Conservation (phyloP, 2,797 vertebrate species). For the Threskiornis aethiopicus region DNA sequence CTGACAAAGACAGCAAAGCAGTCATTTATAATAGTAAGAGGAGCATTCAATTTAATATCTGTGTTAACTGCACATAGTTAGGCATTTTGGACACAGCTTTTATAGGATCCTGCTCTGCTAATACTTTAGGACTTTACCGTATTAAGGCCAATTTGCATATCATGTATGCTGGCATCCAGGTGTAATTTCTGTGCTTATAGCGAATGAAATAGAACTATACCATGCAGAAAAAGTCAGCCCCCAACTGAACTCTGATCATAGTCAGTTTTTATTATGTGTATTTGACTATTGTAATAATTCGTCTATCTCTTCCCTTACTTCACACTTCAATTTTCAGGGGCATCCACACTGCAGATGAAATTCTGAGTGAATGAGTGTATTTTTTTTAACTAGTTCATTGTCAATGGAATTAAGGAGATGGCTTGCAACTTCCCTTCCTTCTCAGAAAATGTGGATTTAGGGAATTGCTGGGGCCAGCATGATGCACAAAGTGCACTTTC, state of each 20-base stretch:
- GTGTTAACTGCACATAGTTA: conserved; percentile 22
- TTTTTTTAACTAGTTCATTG: not conserved
- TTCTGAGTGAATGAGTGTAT: not conserved
- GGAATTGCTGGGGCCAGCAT: not conserved
- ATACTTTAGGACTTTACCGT: not conserved
- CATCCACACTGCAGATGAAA: not conserved
- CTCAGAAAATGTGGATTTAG: not conserved
- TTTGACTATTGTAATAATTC: not conserved
- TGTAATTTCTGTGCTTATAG: not conserved
- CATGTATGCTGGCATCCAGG: not conserved
- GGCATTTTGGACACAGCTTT: conserved; percentile 13
- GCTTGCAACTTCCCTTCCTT: not conserved
- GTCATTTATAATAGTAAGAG: conserved; percentile 27
- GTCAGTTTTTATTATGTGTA: not conserved
- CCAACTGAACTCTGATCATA: not conserved
- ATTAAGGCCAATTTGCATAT: conserved; percentile 7
- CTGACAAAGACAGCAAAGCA: conserved; percentile 54
- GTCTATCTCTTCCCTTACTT: not conserved
- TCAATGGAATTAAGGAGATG: not conserved
- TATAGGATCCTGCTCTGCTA: not conserved
- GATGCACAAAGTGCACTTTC: not conserved
- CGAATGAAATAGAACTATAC: not conserved
- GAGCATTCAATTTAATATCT: conserved; percentile 35
- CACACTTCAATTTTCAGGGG: not conserved
- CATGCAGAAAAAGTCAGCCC: not conserved